A percentile compares a stretch with the other conserved stretches of the same genome.
Conservation (phyloP, 2,113 vertebrate genomes). For the Laterallus jamaicensis region DNA sequence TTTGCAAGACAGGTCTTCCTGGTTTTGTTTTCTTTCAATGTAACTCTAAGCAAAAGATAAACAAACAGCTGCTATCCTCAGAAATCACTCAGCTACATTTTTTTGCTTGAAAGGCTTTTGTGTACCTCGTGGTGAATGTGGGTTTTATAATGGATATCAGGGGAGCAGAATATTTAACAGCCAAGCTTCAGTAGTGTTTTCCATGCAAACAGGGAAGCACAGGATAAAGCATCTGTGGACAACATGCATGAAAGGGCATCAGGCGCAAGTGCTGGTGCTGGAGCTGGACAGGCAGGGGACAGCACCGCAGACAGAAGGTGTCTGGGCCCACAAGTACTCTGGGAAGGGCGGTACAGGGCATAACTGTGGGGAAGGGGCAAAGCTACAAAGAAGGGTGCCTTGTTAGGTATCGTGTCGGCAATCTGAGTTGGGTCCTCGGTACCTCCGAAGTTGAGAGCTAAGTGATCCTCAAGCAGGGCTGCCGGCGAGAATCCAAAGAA, state of each 20-base stretch:
- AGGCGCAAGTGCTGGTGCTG: neutral
- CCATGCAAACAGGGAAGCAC: neutral
- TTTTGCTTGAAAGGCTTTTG: neutral
- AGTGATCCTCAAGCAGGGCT: neutral
- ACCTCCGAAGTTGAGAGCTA: neutral
- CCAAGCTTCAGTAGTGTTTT: neutral
- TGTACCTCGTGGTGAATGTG: neutral
- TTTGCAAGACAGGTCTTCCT: neutral
- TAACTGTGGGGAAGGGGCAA: neutral
- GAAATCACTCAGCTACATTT: neutral
- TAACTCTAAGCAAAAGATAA: neutral
- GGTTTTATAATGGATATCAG: neutral
- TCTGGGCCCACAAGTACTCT: neutral
- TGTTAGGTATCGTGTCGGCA: neutral
- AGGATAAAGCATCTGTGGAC: neutral
- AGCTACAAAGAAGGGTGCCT: neutral
- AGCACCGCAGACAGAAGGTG: neutral
- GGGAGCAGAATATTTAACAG: neutral
- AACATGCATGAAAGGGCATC: neutral
- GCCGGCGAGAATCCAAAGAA: neutral
- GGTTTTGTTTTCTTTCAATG: neutral
- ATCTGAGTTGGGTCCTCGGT: neutral
- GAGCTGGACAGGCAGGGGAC: neutral
- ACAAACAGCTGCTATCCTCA: neutral
- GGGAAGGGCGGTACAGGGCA: neutral